Evolutionary conservation across 2,888 invertebrate genomes (phyloP).

Genomic region (Microctonus hyperodae): DNA sequence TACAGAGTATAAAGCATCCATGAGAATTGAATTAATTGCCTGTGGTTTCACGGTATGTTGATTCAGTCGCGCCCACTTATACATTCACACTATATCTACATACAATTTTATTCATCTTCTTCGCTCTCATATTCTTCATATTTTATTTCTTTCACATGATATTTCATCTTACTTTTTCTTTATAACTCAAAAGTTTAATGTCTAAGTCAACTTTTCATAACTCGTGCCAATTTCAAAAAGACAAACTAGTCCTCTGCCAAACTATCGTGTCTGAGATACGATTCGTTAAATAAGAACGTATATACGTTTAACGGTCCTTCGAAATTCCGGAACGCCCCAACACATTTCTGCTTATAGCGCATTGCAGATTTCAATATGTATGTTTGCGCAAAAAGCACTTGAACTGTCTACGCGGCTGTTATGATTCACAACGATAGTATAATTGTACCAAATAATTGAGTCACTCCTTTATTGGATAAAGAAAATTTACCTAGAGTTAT

Average conservation of each 20-base stretch:
- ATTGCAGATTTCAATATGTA: slow-evolving; percentile 36
- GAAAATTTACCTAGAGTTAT: neutral
- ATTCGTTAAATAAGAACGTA: slow-evolving; percentile 52
- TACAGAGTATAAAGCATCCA: slow-evolving; percentile 24
- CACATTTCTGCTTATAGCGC: slow-evolving; percentile 38
- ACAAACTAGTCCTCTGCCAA: slow-evolving; percentile 45
- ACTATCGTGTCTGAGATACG: slow-evolving; percentile 46
- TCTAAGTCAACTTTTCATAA: slow-evolving; percentile 34
- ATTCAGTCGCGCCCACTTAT: slow-evolving; percentile 16
- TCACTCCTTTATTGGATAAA: neutral
- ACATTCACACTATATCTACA: too few relatives aligned
- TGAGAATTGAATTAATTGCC: slow-evolving; percentile 37
- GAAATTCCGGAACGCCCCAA: slow-evolving; percentile 38
- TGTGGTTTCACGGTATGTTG: slow-evolving; percentile 41
- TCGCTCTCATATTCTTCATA: slow-evolving; percentile 24
- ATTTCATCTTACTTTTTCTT: slow-evolving; percentile 21
- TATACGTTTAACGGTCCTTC: slow-evolving; percentile 35
- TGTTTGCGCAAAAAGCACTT: slow-evolving; percentile 28
- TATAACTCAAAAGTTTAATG: slow-evolving; percentile 10
- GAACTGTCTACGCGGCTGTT: neutral
- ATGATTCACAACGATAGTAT: slow-evolving; percentile 11
- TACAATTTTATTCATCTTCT: slow-evolving; percentile 34
- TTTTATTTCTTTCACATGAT: slow-evolving; percentile 6
- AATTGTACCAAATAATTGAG: neutral
- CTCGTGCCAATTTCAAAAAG: slow-evolving; percentile 53